Conservation (phyloP, 2,888 invertebrate species). For the Andrena fulva region DNA sequence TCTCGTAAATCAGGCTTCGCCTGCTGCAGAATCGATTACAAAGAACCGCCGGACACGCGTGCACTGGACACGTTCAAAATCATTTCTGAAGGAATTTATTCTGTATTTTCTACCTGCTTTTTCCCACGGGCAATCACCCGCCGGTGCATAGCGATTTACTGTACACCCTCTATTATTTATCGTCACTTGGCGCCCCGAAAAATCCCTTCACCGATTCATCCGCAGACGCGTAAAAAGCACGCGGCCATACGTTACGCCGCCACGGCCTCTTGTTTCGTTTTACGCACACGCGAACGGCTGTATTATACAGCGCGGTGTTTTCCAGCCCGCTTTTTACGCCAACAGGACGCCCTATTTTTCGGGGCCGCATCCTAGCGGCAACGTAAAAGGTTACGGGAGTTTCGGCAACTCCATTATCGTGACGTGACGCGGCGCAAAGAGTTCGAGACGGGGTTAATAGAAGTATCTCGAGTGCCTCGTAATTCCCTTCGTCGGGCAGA, state of each 20-base stretch:
- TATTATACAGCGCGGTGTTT: constrained; percentile 49
- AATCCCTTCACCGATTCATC: constrained; percentile 74
- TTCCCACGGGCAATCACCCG: not conserved
- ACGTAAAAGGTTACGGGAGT: constrained; percentile 45
- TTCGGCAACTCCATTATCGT: constrained; percentile 55
- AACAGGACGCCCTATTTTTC: not conserved
- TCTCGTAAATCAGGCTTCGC: too few species aligned
- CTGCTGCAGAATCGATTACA: too few species aligned
- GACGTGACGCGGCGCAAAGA: constrained; percentile 20
- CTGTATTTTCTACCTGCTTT: constrained; percentile 8
- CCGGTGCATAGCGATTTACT: constrained; percentile 31
- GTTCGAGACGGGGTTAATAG: constrained; percentile 15
- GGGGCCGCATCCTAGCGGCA: constrained; percentile 4
- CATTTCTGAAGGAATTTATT: not conserved
- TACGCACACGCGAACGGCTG: constrained; percentile 56
- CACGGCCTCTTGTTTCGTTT: constrained; percentile 58
- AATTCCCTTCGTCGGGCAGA: constrained; percentile 3
- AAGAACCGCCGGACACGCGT: too few species aligned
- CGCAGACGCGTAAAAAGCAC: constrained; percentile 71
- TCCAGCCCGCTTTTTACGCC: constrained; percentile 4
- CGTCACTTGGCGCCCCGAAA: constrained; percentile 74
- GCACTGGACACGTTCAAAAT: constrained; percentile 24
- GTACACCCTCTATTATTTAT: constrained; percentile 68
- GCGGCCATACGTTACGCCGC: constrained; percentile 71
- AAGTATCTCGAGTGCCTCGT: not conserved